Percentiles rank a stretch among this genome's conserved stretches.
These are phyloP conservation scores for Ostrea edulis DNA, from an alignment of 1,140 invertebrate species.

Conservation along the genomic window DNA sequence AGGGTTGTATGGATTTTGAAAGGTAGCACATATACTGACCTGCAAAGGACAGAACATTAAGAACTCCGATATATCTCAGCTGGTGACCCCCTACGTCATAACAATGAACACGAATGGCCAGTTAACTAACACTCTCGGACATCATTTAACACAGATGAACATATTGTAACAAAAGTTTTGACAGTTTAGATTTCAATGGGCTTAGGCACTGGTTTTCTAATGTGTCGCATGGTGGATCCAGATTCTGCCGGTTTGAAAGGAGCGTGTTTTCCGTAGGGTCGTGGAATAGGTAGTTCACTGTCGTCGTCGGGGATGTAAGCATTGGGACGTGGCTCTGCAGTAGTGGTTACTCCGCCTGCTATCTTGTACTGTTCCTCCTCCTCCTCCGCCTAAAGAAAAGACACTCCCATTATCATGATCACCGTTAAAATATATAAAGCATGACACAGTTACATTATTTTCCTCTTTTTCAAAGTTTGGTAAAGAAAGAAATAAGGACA, in stretches of 20 bases:
- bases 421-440: not conserved
- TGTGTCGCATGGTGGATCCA: conserved; percentile 79
- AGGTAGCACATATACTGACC: not conserved
- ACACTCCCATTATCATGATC: not conserved
- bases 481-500: too few relatives aligned
- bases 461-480: too few relatives aligned
- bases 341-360: conserved; percentile 76
- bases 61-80: not conserved
- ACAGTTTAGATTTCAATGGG: conserved; percentile 78
- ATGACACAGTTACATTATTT: not conserved
- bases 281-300: conserved; percentile 78
- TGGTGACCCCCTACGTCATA: not conserved
- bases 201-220: conserved; percentile 79
- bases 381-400: conserved; percentile 69
- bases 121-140: not conserved
- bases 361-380: conserved; percentile 78
- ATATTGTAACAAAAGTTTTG: not conserved
- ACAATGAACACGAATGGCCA: conserved; percentile 12
- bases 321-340: conserved; percentile 79
- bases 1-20: not conserved
- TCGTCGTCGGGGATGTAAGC: conserved; percentile 80
- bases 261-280: conserved; percentile 79
- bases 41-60: not conserved
- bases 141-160: not conserved
- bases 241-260: conserved; percentile 79